Evolutionary conservation across 2,797 vertebrate genomes (phyloP), one percentile per base, ranked within the genome.

Genomic region (Chloroceryle inda): DNA sequence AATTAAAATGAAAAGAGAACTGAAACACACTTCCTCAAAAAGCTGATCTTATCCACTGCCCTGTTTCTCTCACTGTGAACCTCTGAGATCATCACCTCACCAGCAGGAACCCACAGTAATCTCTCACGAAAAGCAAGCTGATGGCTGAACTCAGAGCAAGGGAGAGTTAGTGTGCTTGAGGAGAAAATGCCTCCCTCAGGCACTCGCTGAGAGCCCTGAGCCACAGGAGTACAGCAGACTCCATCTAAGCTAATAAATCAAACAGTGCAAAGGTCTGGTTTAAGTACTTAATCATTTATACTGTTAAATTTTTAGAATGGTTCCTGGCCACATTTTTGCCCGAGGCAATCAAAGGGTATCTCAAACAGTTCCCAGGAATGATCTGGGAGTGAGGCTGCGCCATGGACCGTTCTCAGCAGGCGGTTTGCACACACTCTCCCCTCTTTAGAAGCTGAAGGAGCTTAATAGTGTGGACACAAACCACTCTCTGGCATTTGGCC

Each of bases 211-310:
- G 13, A 64, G 66, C 29, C 31, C 31, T 9, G 35, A 75, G 78
- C 4, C 4, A 37, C 2, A 42, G 33, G 13, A 84, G 55, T n/a
- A 40, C 18, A 23, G 63, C 90, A 22, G 5, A 45, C 75, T 37
- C 88, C 83, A 55, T 33, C 85, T 44, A 81, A 94, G 55, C 83
- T 62, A 88, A 79, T 31, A 93, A 92, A 94, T 63, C 76, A 35
- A 40, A 37, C 12, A 38, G 66, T 24, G 80, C 85, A 69, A 84
- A 88, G 80, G 47, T n/a, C 69, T 78, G 73, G 0, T 94, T 85
- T 75, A 78, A 94, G 42, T 58, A 76, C 50, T 90, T 81, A 66
- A 86, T 73, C 35, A 73, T 63, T 78, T 47, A 29, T 19, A 64
- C 82, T 68, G 82, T 55, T 86, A 31, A 37, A 73, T 76, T 86